These are phyloP conservation scores for Drosophila emarginata DNA, from an alignment of 2,888 invertebrate species.

Conservation along the genomic window DNA sequence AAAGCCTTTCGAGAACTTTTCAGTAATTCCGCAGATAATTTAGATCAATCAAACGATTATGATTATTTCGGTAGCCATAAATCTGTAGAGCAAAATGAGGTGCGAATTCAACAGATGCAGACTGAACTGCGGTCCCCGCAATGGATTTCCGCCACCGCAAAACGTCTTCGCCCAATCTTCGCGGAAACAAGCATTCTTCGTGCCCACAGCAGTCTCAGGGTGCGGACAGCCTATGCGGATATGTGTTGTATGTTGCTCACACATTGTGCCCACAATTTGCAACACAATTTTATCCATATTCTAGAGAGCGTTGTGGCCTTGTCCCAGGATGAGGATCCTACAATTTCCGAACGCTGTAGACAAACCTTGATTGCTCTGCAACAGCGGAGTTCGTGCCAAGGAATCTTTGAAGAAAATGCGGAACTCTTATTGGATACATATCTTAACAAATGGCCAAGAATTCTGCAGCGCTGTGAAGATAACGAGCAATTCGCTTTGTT, in stretches of 20 bases:
- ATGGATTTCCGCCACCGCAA: slow-evolving; percentile 82
- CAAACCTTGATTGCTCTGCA: slow-evolving; percentile 81
- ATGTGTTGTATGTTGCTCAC: slow-evolving; percentile 85
- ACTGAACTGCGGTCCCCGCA: slow-evolving; percentile 68
- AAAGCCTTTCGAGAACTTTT: slow-evolving; percentile 60
- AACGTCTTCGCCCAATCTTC: slow-evolving; percentile 72
- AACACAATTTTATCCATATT: slow-evolving; percentile 84
- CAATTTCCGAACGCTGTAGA: slow-evolving; percentile 83
- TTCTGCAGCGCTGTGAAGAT: slow-evolving; percentile 87
- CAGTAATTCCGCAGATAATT: neutral
- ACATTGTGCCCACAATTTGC: slow-evolving; percentile 86
- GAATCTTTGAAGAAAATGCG: slow-evolving; percentile 81
- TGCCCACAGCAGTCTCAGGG: slow-evolving; percentile 85
- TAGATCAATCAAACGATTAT: slow-evolving; percentile 35
- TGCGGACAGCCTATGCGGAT: slow-evolving; percentile 86
- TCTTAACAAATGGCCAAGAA: slow-evolving; percentile 86
- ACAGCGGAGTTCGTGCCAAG: slow-evolving; percentile 47
- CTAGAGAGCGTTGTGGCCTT: slow-evolving; percentile 88
- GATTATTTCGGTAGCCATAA: slow-evolving; percentile 60
- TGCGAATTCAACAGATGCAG: slow-evolving; percentile 67
- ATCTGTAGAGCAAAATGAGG: slow-evolving; percentile 53
- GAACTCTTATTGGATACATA: slow-evolving; percentile 85
- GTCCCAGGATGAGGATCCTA: slow-evolving; percentile 86
- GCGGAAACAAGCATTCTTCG: slow-evolving; percentile 84
- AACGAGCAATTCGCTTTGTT: slow-evolving; percentile 85